phyloP scores from a whole-genome alignment of 2,797 vertebrate species.

The Ceryle rudis region DNA sequence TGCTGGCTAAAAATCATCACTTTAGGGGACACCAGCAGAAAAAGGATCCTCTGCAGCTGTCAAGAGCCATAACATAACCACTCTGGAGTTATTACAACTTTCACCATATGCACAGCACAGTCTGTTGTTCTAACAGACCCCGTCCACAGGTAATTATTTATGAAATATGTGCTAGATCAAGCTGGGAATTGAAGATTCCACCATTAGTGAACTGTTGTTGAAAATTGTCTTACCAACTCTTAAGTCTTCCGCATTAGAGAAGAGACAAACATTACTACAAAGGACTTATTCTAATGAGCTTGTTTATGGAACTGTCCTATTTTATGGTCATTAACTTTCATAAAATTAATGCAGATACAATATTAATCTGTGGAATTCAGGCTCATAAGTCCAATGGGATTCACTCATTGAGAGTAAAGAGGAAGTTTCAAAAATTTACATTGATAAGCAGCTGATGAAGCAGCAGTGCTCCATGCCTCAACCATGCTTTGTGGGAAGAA shows the following conservation, averaged over 20 bases:
- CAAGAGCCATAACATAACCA: conserved; percentile 8
- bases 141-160: background rate
- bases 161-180: background rate
- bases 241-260: background rate
- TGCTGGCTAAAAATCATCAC: background rate
- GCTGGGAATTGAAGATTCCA: background rate
- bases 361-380: background rate
- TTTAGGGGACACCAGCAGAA: background rate
- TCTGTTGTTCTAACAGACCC: background rate
- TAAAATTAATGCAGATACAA: background rate
- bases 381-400: background rate
- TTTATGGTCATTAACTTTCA: background rate
- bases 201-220: background rate
- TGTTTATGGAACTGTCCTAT: background rate
- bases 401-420: background rate
- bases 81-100: background rate
- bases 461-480: background rate
- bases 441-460: background rate
- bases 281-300: background rate
- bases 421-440: background rate
- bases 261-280: background rate
- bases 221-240: background rate
- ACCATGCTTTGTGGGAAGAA: background rate
- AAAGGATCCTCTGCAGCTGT: background rate
- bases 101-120: background rate